A percentile compares a stretch with the other conserved stretches of the same genome.
Conservation (phyloP, 2,888 invertebrate genomes). For the Branchellion lobata region DNA sequence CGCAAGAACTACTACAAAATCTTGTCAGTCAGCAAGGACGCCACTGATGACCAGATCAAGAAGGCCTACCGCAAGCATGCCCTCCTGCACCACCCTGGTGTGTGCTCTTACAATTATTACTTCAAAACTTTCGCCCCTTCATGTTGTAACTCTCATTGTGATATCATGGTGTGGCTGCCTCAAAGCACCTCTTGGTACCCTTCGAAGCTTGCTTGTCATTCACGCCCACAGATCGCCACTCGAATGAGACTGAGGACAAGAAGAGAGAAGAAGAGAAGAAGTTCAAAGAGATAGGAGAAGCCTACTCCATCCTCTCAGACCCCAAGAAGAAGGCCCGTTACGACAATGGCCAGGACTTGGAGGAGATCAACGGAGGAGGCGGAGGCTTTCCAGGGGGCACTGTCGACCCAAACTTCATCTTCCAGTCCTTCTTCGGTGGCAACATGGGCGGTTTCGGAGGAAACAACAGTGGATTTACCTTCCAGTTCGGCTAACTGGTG, state of each 20-base stretch:
- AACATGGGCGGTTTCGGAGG: constrained; percentile 38
- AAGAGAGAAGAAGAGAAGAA: constrained; percentile 87
- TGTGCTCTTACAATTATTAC: constrained; percentile 43
- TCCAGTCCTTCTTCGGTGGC: constrained; percentile 79
- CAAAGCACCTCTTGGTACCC: background rate
- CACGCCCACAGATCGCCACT: constrained; percentile 85
- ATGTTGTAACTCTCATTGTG: background rate
- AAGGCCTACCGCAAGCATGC: constrained; percentile 90
- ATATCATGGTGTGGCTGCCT: background rate
- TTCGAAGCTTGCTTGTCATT: background rate
- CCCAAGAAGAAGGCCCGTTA: constrained; percentile 84
- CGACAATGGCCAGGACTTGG: constrained; percentile 86
- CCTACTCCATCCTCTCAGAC: constrained; percentile 86
- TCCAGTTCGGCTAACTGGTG: background rate
- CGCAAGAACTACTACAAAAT: constrained; percentile 96
- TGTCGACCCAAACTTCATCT: constrained; percentile 81
- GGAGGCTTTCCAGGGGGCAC: constrained; percentile 74
- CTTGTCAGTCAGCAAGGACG: constrained; percentile 78
- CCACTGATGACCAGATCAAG: constrained; percentile 87
- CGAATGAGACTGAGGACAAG: constrained; percentile 78
- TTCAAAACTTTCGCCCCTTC: background rate
- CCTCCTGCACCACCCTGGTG: constrained; percentile 81
- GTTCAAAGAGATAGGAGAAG: constrained; percentile 95
- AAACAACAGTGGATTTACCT: background rate
- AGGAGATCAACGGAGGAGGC: constrained; percentile 67